Conservation (phyloP, 2,797 vertebrate species). For the Hoplostethus atlanticus region DNA sequence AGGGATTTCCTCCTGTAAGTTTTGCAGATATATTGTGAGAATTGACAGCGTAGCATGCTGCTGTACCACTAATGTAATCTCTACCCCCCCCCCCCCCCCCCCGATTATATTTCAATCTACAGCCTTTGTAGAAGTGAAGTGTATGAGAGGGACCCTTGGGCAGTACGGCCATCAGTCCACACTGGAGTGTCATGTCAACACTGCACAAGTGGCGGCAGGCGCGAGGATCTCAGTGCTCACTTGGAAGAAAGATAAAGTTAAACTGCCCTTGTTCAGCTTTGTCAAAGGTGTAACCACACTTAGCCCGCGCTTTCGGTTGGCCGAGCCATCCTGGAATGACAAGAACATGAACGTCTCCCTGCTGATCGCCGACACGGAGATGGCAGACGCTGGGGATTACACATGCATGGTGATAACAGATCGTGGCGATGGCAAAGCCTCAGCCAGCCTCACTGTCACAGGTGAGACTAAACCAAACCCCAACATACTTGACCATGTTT, state of each 20-base stretch:
- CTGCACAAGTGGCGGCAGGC: fast-evolving
- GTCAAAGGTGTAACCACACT: fast-evolving
- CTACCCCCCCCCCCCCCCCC: background rate
- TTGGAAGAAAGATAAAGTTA: slow-evolving; percentile 18
- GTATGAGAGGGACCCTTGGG: slow-evolving; percentile 5
- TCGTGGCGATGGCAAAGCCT: fast-evolving
- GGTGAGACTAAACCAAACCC: slow-evolving; percentile 57
- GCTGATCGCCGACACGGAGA: slow-evolving; percentile 54
- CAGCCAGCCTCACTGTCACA: slow-evolving; percentile 26
- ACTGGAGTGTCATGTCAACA: slow-evolving; percentile 52
- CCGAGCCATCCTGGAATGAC: background rate
- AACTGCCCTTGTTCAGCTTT: fast-evolving
- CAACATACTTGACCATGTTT: slow-evolving; percentile 14
- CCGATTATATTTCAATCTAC: slow-evolving; percentile 2
- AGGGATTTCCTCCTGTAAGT: slow-evolving; percentile 23
- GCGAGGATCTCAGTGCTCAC: fast-evolving
- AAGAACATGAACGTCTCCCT: slow-evolving; percentile 68
- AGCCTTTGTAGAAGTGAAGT: slow-evolving; percentile 20
- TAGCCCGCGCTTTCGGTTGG: background rate
- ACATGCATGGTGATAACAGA: fast-evolving
- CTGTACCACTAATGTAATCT: background rate
- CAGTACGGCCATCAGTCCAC: slow-evolving; percentile 35
- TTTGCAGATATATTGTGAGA: background rate
- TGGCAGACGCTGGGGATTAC: slow-evolving; percentile 35
- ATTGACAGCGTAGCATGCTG: background rate